Evolutionary conservation across 2,888 invertebrate species (phyloP).

Genomic region (Ernsta delagoae): DNA sequence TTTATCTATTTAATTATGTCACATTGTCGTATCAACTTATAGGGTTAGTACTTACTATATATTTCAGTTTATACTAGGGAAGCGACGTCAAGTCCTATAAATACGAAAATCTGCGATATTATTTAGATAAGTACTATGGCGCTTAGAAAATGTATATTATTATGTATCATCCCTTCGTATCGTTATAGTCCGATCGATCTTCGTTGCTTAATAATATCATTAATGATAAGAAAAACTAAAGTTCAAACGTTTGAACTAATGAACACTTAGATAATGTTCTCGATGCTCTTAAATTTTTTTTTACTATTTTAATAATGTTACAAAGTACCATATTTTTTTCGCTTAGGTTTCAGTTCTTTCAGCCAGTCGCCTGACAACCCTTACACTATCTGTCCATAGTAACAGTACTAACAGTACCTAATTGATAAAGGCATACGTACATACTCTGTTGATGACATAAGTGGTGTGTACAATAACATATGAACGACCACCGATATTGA

Average conservation of each 20-base stretch:
- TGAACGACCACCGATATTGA: conserved; percentile 13
- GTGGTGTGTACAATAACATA: conserved; percentile 1
- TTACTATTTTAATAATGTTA: no score
- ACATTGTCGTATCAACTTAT: neutral
- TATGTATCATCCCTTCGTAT: no score
- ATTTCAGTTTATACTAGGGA: neutral
- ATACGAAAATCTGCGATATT: no score
- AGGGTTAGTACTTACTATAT: neutral
- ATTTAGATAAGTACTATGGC: no score
- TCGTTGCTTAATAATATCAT: no score
- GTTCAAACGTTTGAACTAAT: no score
- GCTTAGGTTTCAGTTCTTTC: neutral
- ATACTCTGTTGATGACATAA: conserved; percentile 7
- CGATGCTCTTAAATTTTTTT: no score
- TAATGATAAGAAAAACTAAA: no score
- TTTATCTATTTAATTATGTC: conserved; percentile 23
- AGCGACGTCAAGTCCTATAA: no score
- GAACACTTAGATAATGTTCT: no score
- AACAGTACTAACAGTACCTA: neutral
- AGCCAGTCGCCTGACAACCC: conserved; percentile 9
- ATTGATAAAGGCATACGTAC: conserved; percentile 19
- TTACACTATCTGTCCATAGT: neutral
- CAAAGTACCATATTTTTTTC: neutral
- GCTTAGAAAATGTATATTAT: no score
- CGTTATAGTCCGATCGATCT: no score